A percentile compares a stretch with the other conserved stretches of the same genome.
Evolutionary conservation across 2,797 vertebrate genomes (phyloP).

Genomic region (Danio albolineatus): DNA sequence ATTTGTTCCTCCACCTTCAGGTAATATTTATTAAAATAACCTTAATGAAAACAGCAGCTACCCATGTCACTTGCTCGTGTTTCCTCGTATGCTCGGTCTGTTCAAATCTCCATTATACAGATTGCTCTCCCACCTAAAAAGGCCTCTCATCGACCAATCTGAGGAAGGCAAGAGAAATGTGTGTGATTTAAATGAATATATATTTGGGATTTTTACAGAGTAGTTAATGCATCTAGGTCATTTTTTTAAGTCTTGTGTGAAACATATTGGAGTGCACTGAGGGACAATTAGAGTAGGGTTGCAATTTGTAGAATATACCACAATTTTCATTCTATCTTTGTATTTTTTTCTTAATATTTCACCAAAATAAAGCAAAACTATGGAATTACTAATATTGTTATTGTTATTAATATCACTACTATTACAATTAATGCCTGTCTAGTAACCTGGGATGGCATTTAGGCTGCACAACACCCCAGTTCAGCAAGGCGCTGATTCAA

Average conservation of each 20-base stretch:
- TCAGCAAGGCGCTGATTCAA: too few relatives aligned
- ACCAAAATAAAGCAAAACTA: too few relatives aligned
- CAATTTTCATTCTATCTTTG: too few relatives aligned
- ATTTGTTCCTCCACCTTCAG: slow-evolving; percentile 62
- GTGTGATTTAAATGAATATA: too few relatives aligned
- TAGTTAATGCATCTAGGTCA: not conserved
- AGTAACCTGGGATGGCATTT: too few relatives aligned
- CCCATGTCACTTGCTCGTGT: slow-evolving; percentile 37
- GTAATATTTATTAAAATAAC: slow-evolving; percentile 62
- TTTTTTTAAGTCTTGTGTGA: not conserved
- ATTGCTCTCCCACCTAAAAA: slow-evolving; percentile 18
- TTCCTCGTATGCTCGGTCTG: slow-evolving; percentile 25
- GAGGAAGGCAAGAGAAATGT: not conserved
- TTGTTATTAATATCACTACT: too few relatives aligned
- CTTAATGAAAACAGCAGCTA: slow-evolving; percentile 65
- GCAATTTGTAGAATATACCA: too few relatives aligned
- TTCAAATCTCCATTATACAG: slow-evolving; percentile 37
- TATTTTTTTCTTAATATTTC: not conserved
- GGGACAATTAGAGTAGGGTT: not conserved
- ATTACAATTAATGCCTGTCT: too few relatives aligned
- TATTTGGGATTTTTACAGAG: not conserved
- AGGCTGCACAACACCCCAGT: too few relatives aligned
- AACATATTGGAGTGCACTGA: not conserved
- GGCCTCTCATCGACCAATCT: not conserved
- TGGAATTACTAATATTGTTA: too few relatives aligned